phyloP scores from a whole-genome alignment of 1,140 invertebrate species.

The Pseudobourletiella spinata region DNA sequence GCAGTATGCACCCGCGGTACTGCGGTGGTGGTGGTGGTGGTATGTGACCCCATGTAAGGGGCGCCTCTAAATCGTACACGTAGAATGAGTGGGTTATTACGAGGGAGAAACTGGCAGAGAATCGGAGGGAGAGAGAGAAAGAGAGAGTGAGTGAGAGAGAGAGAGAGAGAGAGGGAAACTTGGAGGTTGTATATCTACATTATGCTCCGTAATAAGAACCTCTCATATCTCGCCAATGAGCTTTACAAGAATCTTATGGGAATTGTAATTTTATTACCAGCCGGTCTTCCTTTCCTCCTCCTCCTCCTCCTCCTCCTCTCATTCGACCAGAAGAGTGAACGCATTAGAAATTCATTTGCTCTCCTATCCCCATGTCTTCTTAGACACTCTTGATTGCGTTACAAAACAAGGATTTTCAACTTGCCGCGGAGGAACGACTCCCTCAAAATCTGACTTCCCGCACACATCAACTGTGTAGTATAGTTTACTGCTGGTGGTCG shows the following conservation, averaged over 20 bases:
- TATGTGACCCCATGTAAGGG: not conserved
- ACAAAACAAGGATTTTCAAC: conserved; percentile 7
- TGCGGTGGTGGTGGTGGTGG: no score
- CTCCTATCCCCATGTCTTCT: conserved; percentile 14
- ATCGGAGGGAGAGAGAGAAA: not conserved
- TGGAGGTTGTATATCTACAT: conserved; percentile 5
- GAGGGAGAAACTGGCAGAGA: not conserved
- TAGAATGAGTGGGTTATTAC: not conserved
- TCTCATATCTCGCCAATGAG: conserved; percentile 9
- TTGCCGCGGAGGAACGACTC: no score
- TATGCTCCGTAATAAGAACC: not conserved
- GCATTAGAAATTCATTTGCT: conserved; percentile 26
- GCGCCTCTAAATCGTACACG: not conserved
- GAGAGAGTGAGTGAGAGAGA: not conserved
- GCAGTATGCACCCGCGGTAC: no score
- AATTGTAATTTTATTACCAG: conserved; percentile 25
- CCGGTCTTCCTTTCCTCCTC: conserved; percentile 5
- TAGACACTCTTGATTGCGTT: conserved; percentile 19
- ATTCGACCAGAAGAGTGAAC: not conserved
- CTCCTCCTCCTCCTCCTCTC: not conserved
- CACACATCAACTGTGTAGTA: no score
- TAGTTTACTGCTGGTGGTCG: no score
- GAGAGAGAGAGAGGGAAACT: not conserved
- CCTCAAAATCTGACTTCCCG: no score
- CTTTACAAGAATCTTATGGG: conserved; percentile 16